These are phyloP conservation scores for Anhinga rufa DNA, from an alignment of 2,113 vertebrate species.

Conservation along the genomic window DNA sequence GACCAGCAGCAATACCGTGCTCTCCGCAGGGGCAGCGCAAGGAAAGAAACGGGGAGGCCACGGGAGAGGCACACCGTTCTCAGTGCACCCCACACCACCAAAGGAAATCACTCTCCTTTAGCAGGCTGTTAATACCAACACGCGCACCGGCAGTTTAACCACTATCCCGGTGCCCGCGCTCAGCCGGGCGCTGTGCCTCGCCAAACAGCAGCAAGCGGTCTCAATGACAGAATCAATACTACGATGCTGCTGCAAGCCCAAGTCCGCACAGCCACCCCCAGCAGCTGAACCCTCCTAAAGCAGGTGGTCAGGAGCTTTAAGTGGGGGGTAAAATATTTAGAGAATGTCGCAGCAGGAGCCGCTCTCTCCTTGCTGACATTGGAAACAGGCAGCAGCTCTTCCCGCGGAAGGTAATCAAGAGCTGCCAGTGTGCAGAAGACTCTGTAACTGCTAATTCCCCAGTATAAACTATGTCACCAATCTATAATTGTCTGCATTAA, in stretches of 20 bases:
- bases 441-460: not conserved
- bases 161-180: fast-evolving
- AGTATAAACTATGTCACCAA: not conserved
- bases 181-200: not conserved
- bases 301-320: constrained; percentile 17
- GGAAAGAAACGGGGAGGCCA: not conserved
- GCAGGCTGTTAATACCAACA: not conserved
- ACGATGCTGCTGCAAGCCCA: fast-evolving
- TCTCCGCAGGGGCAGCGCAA: not conserved
- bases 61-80: not conserved
- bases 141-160: not conserved
- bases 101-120: not conserved
- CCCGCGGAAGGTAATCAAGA: not conserved
- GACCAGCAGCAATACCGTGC: not conserved
- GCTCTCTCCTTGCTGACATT: not conserved
- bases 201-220: not conserved
- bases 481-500: not conserved
- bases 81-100: not conserved
- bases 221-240: not conserved
- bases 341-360: constrained; percentile 20
- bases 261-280: not conserved
- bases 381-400: not conserved
- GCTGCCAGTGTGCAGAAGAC: not conserved
- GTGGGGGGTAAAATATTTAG: not conserved
- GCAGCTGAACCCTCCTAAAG: constrained; percentile 13